Evolutionary conservation across 2,113 vertebrate species (phyloP).

Genomic region (Naja naja): DNA sequence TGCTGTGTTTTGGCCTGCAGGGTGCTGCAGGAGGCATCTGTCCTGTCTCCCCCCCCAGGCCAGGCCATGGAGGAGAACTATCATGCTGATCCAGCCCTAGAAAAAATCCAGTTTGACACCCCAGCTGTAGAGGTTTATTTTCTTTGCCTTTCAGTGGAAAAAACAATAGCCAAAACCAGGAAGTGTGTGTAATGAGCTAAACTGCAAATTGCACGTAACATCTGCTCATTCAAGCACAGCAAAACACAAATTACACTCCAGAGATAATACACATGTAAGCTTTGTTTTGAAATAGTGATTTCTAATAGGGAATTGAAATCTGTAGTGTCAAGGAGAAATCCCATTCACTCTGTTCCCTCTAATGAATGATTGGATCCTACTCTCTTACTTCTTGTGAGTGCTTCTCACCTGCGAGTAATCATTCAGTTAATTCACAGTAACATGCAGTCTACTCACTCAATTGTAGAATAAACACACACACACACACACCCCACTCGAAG

Average conservation of each 20-base stretch:
- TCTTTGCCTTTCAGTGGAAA: neutral
- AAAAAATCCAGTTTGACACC: too few species aligned
- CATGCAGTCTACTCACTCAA: neutral
- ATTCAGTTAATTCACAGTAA: neutral
- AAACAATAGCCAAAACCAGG: neutral
- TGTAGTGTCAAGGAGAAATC: fast-evolving
- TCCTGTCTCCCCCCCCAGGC: too few species aligned
- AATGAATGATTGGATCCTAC: neutral
- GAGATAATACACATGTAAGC: neutral
- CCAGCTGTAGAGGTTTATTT: neutral
- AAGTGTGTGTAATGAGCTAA: neutral
- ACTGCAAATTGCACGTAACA: neutral
- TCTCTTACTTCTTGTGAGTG: neutral
- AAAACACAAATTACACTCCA: neutral
- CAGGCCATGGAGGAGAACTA: too few species aligned
- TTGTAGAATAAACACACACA: neutral
- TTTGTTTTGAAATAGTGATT: neutral
- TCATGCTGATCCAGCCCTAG: too few species aligned
- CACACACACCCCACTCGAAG: neutral
- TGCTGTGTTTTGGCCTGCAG: too few species aligned
- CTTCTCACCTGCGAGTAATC: neutral
- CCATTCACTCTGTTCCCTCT: neutral
- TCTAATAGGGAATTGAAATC: neutral
- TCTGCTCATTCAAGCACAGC: neutral
- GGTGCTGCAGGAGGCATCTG: too few species aligned